A percentile compares a stretch with the other conserved stretches of the same genome.
phyloP scores from a whole-genome alignment of 2,888 invertebrate genomes.

The Harmothoe impar region DNA sequence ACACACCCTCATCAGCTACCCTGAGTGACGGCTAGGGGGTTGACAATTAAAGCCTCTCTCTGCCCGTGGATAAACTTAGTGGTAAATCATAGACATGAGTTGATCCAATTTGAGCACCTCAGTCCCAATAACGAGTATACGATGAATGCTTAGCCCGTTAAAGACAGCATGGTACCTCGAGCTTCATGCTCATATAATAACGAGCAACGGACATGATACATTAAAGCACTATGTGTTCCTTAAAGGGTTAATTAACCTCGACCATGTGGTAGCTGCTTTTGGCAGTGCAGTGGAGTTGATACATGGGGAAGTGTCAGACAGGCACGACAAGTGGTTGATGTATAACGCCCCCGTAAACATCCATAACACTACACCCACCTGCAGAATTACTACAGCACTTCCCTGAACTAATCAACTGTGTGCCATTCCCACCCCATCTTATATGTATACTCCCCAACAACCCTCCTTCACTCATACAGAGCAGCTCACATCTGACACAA shows the following conservation, averaged over 20 bases:
- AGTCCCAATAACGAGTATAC: neutral
- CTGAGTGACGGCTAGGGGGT: neutral
- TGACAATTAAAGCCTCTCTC: conserved; percentile 46
- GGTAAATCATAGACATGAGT: conserved; percentile 44
- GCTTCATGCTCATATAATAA: no score
- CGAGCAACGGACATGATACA: no score
- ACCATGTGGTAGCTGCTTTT: neutral
- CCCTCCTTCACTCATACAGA: no score
- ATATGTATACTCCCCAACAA: no score
- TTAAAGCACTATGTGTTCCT: no score
- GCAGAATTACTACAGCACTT: neutral
- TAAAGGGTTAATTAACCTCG: no score
- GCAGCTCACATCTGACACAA: no score
- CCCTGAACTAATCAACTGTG: neutral
- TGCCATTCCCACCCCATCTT: no score
- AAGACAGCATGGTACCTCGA: no score
- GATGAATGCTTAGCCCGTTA: no score
- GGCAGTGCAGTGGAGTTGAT: neutral
- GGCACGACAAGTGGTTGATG: conserved; percentile 2
- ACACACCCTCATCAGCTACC: neutral
- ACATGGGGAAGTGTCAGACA: neutral
- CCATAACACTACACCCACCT: neutral
- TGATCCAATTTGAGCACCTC: conserved; percentile 39
- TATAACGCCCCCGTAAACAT: neutral
- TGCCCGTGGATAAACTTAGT: neutral